These are phyloP conservation scores for Drosophila incognita DNA, from an alignment of 2,888 invertebrate genomes.

Conservation along the genomic window DNA sequence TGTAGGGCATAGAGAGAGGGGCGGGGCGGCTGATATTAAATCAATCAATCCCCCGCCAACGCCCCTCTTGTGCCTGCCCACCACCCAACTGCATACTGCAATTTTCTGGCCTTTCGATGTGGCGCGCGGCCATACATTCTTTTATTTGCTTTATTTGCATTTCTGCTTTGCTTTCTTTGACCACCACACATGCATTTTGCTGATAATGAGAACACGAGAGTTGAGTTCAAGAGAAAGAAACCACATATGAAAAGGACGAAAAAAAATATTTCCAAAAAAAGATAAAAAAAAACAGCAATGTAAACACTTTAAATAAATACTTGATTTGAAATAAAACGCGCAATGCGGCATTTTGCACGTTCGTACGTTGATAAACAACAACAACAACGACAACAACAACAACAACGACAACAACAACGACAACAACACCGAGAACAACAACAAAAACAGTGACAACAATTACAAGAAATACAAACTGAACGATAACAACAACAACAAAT, in stretches of 20 bases:
- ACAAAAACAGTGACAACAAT: conserved; percentile 29
- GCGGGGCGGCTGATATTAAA: conserved; percentile 1
- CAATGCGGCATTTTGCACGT: conserved; percentile 72
- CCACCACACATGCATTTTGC: conserved; percentile 56
- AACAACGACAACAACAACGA: conserved; percentile 20
- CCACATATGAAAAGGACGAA: conserved; percentile 15
- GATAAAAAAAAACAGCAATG: conserved; percentile 15
- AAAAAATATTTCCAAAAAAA: conserved; percentile 10
- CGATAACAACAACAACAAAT: conserved; percentile 43
- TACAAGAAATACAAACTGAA: conserved; percentile 38
- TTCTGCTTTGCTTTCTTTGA: conserved; percentile 69
- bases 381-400: conserved; percentile 25
- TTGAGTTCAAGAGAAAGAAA: conserved; percentile 18
- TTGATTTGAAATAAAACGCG: conserved; percentile 58
- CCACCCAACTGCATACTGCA: conserved; percentile 1
- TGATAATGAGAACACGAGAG: conserved; percentile 34
- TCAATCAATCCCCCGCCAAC: background rate
- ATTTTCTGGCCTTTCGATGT: conserved; percentile 29
- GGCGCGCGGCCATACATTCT: conserved; percentile 64
- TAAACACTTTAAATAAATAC: conserved; percentile 34
- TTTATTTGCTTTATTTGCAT: conserved; percentile 79
- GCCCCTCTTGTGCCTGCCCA: background rate
- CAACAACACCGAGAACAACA: conserved; percentile 19
- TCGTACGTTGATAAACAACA: conserved; percentile 52
- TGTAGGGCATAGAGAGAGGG: background rate